A percentile compares a stretch with the other conserved stretches of the same genome.
Conservation (phyloP, 1,140 invertebrate species). For the Lepidotrigona ventralis region DNA sequence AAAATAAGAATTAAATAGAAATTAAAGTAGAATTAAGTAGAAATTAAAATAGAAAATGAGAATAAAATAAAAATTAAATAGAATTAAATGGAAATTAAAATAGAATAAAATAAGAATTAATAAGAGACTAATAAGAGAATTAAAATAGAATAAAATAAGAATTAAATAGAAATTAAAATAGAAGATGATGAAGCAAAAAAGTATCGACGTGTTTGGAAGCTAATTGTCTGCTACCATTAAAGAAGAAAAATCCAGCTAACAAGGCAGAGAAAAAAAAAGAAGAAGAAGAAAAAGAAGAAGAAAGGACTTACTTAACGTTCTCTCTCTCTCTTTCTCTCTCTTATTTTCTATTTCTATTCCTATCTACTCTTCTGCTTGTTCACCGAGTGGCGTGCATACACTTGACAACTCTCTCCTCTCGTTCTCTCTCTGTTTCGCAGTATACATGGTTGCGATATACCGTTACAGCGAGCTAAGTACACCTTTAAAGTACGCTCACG, state of each 20-base stretch:
- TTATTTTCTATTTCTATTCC: conserved; percentile 26
- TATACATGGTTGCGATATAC: conserved; percentile 41
- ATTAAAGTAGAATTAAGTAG: no score
- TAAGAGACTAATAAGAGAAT: no score
- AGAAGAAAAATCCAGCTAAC: not conserved
- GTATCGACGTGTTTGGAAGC: no score
- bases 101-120: no score
- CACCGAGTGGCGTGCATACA: conserved; percentile 13
- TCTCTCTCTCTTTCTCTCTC: not conserved
- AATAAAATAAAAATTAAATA: no score
- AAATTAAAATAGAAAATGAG: no score
- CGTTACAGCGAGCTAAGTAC: conserved; percentile 52
- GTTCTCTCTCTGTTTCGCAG: not conserved
- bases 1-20: no score
- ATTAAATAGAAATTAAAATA: no score
- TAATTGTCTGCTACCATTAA: not conserved
- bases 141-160: no score
- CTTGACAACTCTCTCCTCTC: not conserved
- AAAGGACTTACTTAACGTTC: not conserved
- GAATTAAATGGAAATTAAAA: no score
- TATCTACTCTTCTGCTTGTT: conserved; percentile 19
- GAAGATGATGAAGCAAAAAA: not conserved
- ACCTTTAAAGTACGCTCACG: conserved; percentile 63
- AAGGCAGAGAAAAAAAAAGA: not conserved
- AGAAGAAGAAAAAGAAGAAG: not conserved